phyloP scores from a whole-genome alignment of 2,113 vertebrate species.

The Chlamydotis undulata region DNA sequence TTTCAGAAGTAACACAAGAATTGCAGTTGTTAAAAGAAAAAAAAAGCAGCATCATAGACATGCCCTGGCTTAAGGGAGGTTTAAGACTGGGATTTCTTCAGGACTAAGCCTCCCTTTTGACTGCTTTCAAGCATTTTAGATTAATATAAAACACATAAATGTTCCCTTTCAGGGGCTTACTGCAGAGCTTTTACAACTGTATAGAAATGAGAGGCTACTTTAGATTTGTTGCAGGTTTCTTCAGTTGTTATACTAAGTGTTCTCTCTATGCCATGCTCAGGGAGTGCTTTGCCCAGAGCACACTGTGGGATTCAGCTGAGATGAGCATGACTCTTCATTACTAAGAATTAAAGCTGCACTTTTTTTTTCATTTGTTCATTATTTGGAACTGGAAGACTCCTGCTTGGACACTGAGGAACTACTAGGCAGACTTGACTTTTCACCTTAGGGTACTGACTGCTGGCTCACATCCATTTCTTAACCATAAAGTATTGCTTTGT shows the following conservation, averaged over 20 bases:
- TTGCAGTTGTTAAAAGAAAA: not conserved
- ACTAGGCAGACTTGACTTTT: constrained; percentile 55
- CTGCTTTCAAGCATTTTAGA: constrained; percentile 61
- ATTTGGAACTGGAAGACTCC: constrained; percentile 34
- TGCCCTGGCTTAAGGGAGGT: constrained; percentile 29
- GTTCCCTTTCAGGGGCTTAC: constrained; percentile 54
- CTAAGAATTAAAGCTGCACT: not conserved
- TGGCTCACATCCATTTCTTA: constrained; percentile 66
- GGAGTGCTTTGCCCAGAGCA: not conserved
- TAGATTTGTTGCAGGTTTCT: constrained; percentile 44
- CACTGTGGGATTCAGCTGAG: not conserved
- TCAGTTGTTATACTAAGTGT: not conserved
- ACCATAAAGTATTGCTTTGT: constrained; percentile 64
- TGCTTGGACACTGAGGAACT: constrained; percentile 56
- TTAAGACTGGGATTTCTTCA: constrained; percentile 55
- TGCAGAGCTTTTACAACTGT: constrained; percentile 60
- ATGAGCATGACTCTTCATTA: not conserved
- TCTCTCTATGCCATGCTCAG: not conserved
- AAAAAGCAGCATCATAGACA: constrained; percentile 4
- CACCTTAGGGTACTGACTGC: constrained; percentile 65
- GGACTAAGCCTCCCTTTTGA: constrained; percentile 51
- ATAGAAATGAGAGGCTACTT: constrained; percentile 45
- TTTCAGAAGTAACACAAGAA: constrained; percentile 36
- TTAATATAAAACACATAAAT: constrained; percentile 60
- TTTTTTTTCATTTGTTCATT: constrained; percentile 42